Evolutionary conservation across 2,888 invertebrate genomes (phyloP).

Genomic region (Erebia palarica): DNA sequence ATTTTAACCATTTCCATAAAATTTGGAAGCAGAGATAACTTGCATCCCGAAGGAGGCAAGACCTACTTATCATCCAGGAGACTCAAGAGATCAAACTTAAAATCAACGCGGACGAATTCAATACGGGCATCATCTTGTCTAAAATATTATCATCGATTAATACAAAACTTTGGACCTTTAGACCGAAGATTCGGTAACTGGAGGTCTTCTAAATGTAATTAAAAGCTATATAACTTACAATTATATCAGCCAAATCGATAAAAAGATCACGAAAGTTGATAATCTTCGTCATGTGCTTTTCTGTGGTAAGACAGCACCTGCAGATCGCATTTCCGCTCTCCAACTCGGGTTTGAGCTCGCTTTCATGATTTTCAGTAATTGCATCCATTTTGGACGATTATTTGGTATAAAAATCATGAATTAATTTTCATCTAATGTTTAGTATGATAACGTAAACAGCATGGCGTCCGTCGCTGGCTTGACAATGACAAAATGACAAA

Average conservation of each 20-base stretch:
- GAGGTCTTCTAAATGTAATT: background rate
- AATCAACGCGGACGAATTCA: no score
- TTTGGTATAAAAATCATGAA: slow-evolving; percentile 19
- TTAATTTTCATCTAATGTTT: slow-evolving; percentile 10
- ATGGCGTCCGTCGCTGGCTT: slow-evolving; percentile 32
- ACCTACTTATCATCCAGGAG: no score
- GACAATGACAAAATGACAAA: no score
- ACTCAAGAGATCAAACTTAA: no score
- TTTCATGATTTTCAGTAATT: slow-evolving; percentile 15
- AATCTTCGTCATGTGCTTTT: slow-evolving; percentile 53
- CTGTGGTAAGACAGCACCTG: slow-evolving; percentile 64
- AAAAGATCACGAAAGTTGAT: slow-evolving; percentile 48
- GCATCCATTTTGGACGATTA: slow-evolving; percentile 29
- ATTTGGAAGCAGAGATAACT: no score
- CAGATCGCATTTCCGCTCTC: slow-evolving; percentile 51
- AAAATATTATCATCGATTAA: no score
- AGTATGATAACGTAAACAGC: slow-evolving; percentile 30
- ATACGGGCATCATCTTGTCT: no score
- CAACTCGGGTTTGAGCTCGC: slow-evolving; percentile 34
- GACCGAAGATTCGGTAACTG: no score
- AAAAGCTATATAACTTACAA: slow-evolving; percentile 52
- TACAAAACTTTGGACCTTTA: no score
- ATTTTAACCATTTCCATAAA: no score
- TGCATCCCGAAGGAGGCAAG: no score
- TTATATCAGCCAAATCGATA: slow-evolving; percentile 59